A percentile compares a stretch with the other conserved stretches of the same genome.
phyloP scores from a whole-genome alignment of 2,797 vertebrate species.

The Cuniculus paca region DNA sequence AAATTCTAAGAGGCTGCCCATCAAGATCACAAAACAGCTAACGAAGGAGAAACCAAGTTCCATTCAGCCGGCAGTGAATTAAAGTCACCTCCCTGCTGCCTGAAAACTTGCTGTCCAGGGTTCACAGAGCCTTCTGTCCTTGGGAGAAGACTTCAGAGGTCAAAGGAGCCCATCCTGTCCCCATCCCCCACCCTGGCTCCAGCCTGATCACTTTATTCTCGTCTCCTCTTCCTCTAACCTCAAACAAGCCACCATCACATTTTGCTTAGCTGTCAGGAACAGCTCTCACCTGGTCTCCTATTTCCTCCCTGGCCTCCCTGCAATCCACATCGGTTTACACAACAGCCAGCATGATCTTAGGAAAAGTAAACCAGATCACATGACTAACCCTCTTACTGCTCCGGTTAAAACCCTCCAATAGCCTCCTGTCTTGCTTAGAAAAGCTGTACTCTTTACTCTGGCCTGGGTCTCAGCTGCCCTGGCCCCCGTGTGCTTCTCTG shows the following conservation, averaged over 20 bases:
- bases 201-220: background rate
- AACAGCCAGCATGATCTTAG: background rate
- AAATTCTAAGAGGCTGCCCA: conserved; percentile 69
- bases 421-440: background rate
- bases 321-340: background rate
- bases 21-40: conserved; percentile 73
- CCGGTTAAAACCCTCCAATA: background rate
- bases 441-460: background rate
- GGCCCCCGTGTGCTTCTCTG: background rate
- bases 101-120: conserved; percentile 31
- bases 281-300: background rate
- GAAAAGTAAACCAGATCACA: conserved; percentile 3
- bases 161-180: background rate
- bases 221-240: background rate
- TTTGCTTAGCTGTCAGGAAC: background rate
- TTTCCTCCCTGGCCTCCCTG: background rate
- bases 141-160: background rate
- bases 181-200: background rate
- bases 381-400: background rate
- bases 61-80: conserved; percentile 60
- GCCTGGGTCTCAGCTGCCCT: background rate
- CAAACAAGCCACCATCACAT: background rate
- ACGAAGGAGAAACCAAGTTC: conserved; percentile 65
- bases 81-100: background rate
- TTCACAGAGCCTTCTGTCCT: conserved; percentile 45